Evolutionary conservation across 2,113 vertebrate species (phyloP), one percentile per base, ranked within the genome.

Genomic region (Zingel zingel): DNA sequence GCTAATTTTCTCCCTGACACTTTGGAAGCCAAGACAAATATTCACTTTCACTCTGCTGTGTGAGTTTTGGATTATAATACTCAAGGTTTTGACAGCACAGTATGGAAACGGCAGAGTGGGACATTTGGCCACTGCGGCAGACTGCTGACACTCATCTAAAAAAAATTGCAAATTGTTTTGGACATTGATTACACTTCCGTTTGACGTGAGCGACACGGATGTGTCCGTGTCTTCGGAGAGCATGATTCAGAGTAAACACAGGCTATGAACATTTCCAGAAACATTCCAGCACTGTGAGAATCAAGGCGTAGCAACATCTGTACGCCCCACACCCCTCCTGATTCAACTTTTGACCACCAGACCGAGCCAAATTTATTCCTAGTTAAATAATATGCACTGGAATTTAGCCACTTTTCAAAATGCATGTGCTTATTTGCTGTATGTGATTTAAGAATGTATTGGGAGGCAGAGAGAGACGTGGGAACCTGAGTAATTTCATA

Each of bases 21-120:
- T 56, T 81, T 69, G n/a, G 56, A 87, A 88, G 90, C 92, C 93
- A 94, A 93, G 67, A 83, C 84, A 88, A 94, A 95, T 86, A 89
- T 83, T 90, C 86, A 58, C 81, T 85, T 81, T 87, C 68, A 39
- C 67, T 90, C 79, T 78, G 79, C 90, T 85, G 77, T 16, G 48
- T 76, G 90, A 87, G 85, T 86, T 89, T 6, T 92, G 77, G 84
- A 87, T 89, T 74, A 79, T 62, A 30, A 11, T 80, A 77, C 21
- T 30, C 15, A 77, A 43, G 59, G 59, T 64, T 79, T 54, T 79
- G 88, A 93, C 82, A 50, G 47, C 76, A 54, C 23, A 15, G 43
- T 75, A 58, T 82, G 74, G 87, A 89, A 78, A 85, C 62, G 63
- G 86, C 86, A 80, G 77, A 76, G 77, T 51, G 86, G 81, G 90